Evolutionary conservation across 2,888 invertebrate species (phyloP).

Genomic region (Operophtera brumata): DNA sequence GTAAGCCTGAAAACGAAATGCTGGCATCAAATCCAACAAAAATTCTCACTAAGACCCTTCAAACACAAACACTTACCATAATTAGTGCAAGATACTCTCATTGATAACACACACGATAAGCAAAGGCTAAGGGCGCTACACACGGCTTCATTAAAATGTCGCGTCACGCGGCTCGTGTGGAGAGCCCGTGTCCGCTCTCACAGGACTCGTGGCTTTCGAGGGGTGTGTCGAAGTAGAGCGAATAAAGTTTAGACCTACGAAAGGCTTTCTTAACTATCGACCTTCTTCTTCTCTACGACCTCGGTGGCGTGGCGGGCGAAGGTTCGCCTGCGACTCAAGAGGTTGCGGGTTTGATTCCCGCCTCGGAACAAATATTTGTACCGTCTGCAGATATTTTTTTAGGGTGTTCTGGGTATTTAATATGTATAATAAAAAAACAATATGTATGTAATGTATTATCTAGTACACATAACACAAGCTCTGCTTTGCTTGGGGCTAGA

Average conservation of each 20-base stretch:
- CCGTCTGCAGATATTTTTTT: no score
- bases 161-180: constrained; percentile 54
- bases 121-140: constrained; percentile 34
- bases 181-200: constrained; percentile 45
- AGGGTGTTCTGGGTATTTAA: no score
- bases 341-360: no score
- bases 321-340: no score
- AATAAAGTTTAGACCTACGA: constrained; percentile 3
- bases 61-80: neutral
- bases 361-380: no score
- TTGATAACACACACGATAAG: constrained; percentile 3
- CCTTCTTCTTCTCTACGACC: no score
- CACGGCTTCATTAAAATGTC: constrained; percentile 63
- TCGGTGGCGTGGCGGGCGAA: no score
- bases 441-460: no score
- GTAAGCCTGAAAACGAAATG: neutral
- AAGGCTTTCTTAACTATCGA: no score
- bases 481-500: no score
- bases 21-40: neutral
- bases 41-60: neutral
- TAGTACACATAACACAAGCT: no score
- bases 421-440: no score
- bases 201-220: constrained; percentile 49
- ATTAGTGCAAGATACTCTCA: neutral
- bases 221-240: constrained; percentile 10